Base-by-base conservation (phyloP, 1,140 invertebrate genomes). In the Lepidostoma basale region DNA sequence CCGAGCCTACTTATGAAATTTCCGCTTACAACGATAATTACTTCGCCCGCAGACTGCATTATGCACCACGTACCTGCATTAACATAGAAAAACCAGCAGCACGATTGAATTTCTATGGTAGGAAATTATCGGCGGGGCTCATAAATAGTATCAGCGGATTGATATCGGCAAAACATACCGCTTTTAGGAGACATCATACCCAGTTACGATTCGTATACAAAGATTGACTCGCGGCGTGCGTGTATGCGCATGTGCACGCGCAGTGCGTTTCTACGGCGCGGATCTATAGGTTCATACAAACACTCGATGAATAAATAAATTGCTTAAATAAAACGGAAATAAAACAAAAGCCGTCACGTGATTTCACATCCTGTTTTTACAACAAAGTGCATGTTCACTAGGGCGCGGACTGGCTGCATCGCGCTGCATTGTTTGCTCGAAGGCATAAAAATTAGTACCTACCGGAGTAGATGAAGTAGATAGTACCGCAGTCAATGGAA, bases 301-400 rank as follows among this genome's bases (percentile, higher is more conserved):
- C n/a, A 23, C 45, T 25, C 23, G 8, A n/a, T 25, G 45, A 20
- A 49, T 25, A 25, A 18, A 49, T 12, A 30, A 26, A 54, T 54
- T 12, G 40, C 33, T 65, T 23, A 23, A 45, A 67, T 23, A 45
- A 66, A 49, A 59, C 64, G 64, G 64, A 67, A 44, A 67, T 45
- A 54, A 58, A 67, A 68, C 67, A 68, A 68, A 68, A 68, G 67
- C 58, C 59, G 54, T 60, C 33, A 39, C 39, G 33, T 60, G 58
- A 60, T 67, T 68, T 68, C 67, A 68, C 67, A 68, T 68, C 67
- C 67, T 68, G 58, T 49, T 68, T 68, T 68, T 68, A 39, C 12
- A 63, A 47, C 36, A 42, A 42, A 49, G 42, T 54, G 44, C 45
- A 44, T 10, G 14, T 30, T 49, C 25, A 62, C 59, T 10, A 44